Evolutionary conservation across 2,888 invertebrate species (phyloP).

Genomic region (Cancer borealis): DNA sequence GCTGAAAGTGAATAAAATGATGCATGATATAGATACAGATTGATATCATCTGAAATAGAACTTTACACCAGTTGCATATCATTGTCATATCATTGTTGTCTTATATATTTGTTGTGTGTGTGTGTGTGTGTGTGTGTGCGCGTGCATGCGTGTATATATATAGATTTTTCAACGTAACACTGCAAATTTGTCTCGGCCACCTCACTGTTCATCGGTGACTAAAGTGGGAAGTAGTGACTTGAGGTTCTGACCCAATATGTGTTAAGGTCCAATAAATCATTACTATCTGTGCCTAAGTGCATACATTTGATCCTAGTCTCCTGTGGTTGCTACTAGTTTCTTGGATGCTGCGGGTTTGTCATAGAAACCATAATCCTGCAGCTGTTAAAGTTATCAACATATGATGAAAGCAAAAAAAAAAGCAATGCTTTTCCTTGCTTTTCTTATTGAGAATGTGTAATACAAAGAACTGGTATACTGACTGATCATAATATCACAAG

Average conservation of each 20-base stretch:
- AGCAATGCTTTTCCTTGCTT: too few relatives aligned
- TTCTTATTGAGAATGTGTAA: too few relatives aligned
- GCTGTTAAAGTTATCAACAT: too few relatives aligned
- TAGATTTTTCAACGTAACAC: not conserved
- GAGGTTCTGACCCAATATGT: constrained; percentile 16
- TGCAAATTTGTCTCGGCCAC: not conserved
- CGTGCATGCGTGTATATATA: constrained; percentile 33
- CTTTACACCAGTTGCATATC: constrained; percentile 17
- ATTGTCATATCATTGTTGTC: not conserved
- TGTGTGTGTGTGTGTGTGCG: constrained; percentile 47
- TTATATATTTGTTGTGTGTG: constrained; percentile 12
- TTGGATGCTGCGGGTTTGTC: not conserved
- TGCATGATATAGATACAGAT: not conserved
- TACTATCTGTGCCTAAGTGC: not conserved
- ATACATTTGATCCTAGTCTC: not conserved
- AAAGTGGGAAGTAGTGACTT: constrained; percentile 16
- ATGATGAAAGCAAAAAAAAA: too few relatives aligned
- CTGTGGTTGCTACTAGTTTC: not conserved
- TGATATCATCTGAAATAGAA: not conserved
- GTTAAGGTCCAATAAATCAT: constrained; percentile 12
- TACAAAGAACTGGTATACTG: too few relatives aligned
- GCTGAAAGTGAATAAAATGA: not conserved
- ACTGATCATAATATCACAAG: too few relatives aligned
- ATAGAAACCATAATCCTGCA: not conserved
- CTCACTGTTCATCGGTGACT: not conserved